Evolutionary conservation across 2,113 vertebrate genomes (phyloP), one percentile per base, ranked within the genome.

Genomic region (Nannospalax galili): DNA sequence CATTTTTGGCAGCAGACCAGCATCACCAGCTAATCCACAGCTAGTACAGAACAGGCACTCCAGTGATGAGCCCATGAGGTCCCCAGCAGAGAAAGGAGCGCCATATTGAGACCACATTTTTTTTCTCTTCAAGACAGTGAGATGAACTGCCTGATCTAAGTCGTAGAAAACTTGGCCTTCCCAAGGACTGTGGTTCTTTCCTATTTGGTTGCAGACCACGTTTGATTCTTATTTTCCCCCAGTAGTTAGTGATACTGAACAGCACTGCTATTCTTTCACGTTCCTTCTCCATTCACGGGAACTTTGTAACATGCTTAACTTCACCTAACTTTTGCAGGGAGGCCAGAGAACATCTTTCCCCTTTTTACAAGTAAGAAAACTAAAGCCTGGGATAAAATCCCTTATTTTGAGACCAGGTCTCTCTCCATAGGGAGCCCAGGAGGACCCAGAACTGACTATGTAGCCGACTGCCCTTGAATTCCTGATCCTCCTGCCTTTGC

Each of bases 301-400:
- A 75, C 24, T 81, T 78, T 7, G 56, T 26, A 52, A 35, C 2
- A n/a, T 37, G 84, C 67, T 84, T 48, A n/a, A 8, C 12, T 85
- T 89, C 45, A 86, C 3, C 58, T 62, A 3, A 40, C 79, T 69
- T 82, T 86, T 95, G 9, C 72, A 92, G 78, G n/a, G 32, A 81
- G 65, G 37, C 64, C 28, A 91, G 80, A 74, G 2, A 64, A 26
- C 37, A 70, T 67, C 70, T 52, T 24, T 92, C 45, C 81, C 56
- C 77, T 90, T 93, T 94, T 93, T 90, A 90, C 48, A 96, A 95
- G 81, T 32, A 74, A 92, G 69, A 92, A 94, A 97, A 95, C 37
- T 11, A 58, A 97, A 78, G 75, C 45, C 69, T 3, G 40, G 84
- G 37, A 16, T 40, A 40, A 70, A 84, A 84, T 32, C 28, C 65